These are phyloP conservation scores for Miichthys miiuy DNA, from an alignment of 2,797 vertebrate genomes.

Conservation along the genomic window DNA sequence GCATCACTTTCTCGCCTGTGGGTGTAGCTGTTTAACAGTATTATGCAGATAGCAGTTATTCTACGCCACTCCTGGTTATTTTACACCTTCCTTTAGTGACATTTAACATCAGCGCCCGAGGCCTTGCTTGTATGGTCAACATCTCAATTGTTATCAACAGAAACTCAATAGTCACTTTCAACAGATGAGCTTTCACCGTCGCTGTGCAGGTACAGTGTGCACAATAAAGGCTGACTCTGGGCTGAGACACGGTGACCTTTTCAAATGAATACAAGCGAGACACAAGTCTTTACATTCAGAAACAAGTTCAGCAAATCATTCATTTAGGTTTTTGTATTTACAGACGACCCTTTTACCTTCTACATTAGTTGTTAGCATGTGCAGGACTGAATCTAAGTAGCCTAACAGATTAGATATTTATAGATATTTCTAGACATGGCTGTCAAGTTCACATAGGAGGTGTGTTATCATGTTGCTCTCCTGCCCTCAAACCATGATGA, in stretches of 20 bases:
- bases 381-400: neutral
- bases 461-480: neutral
- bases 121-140: neutral
- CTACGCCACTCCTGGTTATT: conserved; percentile 31
- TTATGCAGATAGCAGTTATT: neutral
- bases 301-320: neutral
- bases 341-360: neutral
- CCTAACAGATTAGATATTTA: neutral
- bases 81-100: conserved; percentile 22
- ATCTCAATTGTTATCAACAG: conserved; percentile 36
- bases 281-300: neutral
- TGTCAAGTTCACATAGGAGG: neutral
- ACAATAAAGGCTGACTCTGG: neutral
- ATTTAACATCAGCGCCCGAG: conserved; percentile 12
- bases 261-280: neutral
- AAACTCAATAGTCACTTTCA: conserved; percentile 13
- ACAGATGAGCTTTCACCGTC: neutral
- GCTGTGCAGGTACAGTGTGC: neutral
- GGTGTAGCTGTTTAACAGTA: neutral
- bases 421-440: neutral
- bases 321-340: neutral
- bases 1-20: conserved; percentile 2
- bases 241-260: conserved; percentile 6
- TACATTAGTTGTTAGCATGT: neutral
- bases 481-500: neutral